Evolutionary conservation across 2,888 invertebrate genomes (phyloP).

Genomic region (Andricus curvator): DNA sequence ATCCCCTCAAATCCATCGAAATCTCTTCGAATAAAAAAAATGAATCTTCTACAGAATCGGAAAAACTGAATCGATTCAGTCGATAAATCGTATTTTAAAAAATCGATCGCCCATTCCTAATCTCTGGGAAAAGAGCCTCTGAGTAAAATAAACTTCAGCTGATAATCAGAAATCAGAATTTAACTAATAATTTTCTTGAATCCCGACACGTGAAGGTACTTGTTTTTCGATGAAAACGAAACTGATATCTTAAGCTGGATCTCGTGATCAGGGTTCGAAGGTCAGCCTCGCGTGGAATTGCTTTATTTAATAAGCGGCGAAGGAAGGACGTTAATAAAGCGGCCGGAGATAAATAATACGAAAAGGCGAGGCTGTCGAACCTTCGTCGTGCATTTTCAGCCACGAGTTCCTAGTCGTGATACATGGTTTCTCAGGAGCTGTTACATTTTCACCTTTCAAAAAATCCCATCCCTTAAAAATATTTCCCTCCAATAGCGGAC

Average conservation of each 20-base stretch:
- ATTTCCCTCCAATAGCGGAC: background rate
- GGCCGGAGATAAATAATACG: constrained; percentile 57
- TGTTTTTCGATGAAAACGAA: constrained; percentile 55
- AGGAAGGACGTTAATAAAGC: constrained; percentile 71
- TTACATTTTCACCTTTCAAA: background rate
- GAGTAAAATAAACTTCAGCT: background rate
- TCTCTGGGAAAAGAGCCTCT: background rate
- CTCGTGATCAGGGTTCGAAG: constrained; percentile 61
- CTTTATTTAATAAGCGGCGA: constrained; percentile 74
- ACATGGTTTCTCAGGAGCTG: constrained; percentile 19
- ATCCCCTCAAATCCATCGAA: too few relatives aligned
- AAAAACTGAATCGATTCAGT: too few relatives aligned
- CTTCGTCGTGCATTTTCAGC: constrained; percentile 49
- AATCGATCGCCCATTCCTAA: too few relatives aligned
- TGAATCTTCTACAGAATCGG: too few relatives aligned
- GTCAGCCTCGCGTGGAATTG: constrained; percentile 71
- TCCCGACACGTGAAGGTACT: background rate
- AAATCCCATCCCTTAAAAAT: background rate
- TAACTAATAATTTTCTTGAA: background rate
- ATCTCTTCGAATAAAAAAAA: too few relatives aligned
- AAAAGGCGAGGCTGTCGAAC: constrained; percentile 53
- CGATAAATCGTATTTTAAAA: too few relatives aligned
- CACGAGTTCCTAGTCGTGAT: constrained; percentile 6
- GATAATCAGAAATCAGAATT: background rate
- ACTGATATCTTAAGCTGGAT: constrained; percentile 54